These are phyloP conservation scores for Tyrannus savana DNA, from an alignment of 2,113 vertebrate species.

Conservation along the genomic window DNA sequence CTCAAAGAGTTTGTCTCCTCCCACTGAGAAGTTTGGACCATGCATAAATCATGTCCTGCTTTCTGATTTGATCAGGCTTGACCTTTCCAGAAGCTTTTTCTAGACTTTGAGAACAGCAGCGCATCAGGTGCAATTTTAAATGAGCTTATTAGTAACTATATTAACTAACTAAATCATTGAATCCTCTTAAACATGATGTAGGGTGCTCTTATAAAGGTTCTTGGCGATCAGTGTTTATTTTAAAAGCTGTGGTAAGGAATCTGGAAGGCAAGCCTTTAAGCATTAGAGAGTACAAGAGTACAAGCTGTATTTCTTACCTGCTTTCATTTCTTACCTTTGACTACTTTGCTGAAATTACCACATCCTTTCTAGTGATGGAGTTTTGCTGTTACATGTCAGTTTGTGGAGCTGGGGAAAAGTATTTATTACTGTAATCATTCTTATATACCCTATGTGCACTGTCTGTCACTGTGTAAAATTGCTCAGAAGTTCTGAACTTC, in stretches of 20 bases:
- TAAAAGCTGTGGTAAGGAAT: background rate
- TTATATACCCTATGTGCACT: background rate
- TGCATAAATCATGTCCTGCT: background rate
- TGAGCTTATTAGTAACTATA: background rate
- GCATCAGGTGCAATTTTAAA: background rate
- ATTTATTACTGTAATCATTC: conserved; percentile 9
- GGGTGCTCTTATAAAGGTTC: background rate
- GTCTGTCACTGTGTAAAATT: background rate
- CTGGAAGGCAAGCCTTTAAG: background rate
- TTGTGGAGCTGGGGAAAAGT: background rate
- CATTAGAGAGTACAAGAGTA: background rate
- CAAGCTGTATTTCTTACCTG: background rate
- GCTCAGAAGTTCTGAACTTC: background rate
- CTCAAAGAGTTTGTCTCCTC: background rate
- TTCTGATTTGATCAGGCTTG: background rate
- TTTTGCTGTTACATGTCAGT: background rate
- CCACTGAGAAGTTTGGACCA: background rate
- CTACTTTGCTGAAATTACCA: background rate
- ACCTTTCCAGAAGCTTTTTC: background rate
- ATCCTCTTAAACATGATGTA: background rate
- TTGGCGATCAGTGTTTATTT: background rate
- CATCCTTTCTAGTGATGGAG: background rate
- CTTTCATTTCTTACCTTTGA: background rate
- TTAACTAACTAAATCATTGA: background rate
- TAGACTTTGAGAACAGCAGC: background rate